Conservation (phyloP, 2,797 vertebrate species). For the Sus cebifrons region DNA sequence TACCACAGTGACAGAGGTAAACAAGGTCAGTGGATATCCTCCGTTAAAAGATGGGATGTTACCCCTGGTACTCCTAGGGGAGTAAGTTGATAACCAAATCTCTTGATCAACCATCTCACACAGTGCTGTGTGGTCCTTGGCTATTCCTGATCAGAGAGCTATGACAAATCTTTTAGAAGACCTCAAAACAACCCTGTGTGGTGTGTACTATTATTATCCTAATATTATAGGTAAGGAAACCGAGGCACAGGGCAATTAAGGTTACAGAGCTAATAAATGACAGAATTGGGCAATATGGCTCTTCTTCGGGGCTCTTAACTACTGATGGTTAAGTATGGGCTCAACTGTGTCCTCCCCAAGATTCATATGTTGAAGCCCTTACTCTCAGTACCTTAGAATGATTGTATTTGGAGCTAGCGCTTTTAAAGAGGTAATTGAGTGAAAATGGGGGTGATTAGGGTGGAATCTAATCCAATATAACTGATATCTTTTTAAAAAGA, state of each 20-base stretch:
- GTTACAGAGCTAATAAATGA: neutral
- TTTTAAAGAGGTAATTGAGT: slow-evolving; percentile 61
- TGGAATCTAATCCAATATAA: neutral
- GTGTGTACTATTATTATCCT: neutral
- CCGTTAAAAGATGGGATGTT: neutral
- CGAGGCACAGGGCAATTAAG: slow-evolving; percentile 27
- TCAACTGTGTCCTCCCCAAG: neutral
- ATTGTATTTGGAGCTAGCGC: neutral
- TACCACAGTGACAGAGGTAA: slow-evolving; percentile 1
- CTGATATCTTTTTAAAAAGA: neutral
- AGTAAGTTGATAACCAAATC: neutral
- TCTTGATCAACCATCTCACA: neutral
- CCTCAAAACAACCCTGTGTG: neutral
- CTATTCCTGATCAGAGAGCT: neutral
- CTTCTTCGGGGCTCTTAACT: slow-evolving; percentile 25
- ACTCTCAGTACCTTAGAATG: slow-evolving; percentile 15
- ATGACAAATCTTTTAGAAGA: slow-evolving; percentile 34
- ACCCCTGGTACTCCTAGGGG: neutral
- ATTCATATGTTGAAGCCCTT: slow-evolving; percentile 27
- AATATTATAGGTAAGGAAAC: slow-evolving; percentile 45
- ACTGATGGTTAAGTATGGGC: neutral
- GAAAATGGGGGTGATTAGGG: slow-evolving; percentile 6
- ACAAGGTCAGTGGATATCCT: neutral
- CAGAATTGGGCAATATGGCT: neutral
- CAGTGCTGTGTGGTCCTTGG: neutral